Evolutionary conservation across 1,140 invertebrate genomes (phyloP), one percentile per base, ranked within the genome.

Genomic region (Popillia japonica): DNA sequence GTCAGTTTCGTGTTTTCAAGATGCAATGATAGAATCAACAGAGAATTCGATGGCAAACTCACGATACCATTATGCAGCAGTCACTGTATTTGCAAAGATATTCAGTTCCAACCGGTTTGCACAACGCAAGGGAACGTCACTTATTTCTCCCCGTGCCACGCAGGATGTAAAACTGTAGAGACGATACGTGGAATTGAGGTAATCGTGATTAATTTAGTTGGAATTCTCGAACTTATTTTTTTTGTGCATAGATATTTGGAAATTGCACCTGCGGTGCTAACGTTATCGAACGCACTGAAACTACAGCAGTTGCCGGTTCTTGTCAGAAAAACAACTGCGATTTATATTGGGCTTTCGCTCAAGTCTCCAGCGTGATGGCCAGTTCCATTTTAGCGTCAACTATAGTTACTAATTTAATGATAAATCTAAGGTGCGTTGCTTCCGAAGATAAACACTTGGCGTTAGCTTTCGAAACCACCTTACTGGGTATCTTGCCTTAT

Each of bases 71-170:
- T 87, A 27, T 94, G 93, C 82, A 93, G 92, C 82, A 84, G 81
- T 42, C 79, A 90, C 22, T 94, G 93, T 81, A 84, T 88, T 17
- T 94, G 93, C 86, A 40, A 88, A 88, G 75, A 87, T 34, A 61
- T 64, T 23, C 59, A 89, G 78, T 94, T 94, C 80, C 87, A 90
- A 73, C 93, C 93, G 0, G 88, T 94, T 11, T 94, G 93, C 82
- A 88, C 91, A 9, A 85, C 85, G 55, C 86, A 81, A 0, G 82
- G 86, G 8, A 27, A 77, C 9, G 23, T 40, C 3, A 92, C 90
- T 0, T 94, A 90, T 85, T 93, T 92, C 81, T 92, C 90, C 9
- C 90, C 93, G 8, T 94, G 93, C 84, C 91, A 91, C 79, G 93
- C 93, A 40, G 93, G 93, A 14, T 94, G 93, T 83, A 84, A 83